Base-by-base conservation (phyloP, 2,797 vertebrate genomes). In the Eurystomus glaucurus region DNA sequence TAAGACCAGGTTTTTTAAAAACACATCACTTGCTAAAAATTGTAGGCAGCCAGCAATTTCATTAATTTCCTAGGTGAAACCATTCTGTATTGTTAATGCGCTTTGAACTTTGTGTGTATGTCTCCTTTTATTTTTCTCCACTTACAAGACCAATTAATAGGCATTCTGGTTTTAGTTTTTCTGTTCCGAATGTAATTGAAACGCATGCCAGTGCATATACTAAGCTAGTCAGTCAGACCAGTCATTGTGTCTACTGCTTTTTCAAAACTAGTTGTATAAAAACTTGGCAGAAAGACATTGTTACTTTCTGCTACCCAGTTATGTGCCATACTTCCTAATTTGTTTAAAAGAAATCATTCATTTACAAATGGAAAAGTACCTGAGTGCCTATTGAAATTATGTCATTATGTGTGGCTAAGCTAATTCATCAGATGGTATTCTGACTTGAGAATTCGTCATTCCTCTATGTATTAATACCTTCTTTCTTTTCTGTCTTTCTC, bases 401-500 rank as follows among this genome's bases (percentile, higher is more conserved):
- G 43, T 87, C 37, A 3, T 45, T 70, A 50, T 22, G 8, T 50
- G 10, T 88, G 69, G 51, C 51, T 61, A 43, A 93, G 55, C 69
- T 88, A 89, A 88, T 2, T 31, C 70, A 50, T 79, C 88, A 94
- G 95, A 84, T 96, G 96, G 95, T 97, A 97, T 95, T 98, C 96
- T 97, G 96, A 94, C 82, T 92, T 94, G 81, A 89, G 50, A 80
- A 57, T 70, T 89, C 71, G 58, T 85, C 5, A n/a, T 90, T 96
- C 93, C 94, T 91, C 88, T 97, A 15, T 97, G 75, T 95, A 98
- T 96, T 98, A 98, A 99, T 97, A 95, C 96, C 54, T 51, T 97
- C 96, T 97, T 95, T 98, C 94, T 97, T 98, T 98, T 98, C 97
- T 96, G 50, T 98, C 96, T 93, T 96, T 97, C 97, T 91, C 51